Base-by-base conservation (phyloP, 2,113 vertebrate genomes). In the Esox niger region DNA sequence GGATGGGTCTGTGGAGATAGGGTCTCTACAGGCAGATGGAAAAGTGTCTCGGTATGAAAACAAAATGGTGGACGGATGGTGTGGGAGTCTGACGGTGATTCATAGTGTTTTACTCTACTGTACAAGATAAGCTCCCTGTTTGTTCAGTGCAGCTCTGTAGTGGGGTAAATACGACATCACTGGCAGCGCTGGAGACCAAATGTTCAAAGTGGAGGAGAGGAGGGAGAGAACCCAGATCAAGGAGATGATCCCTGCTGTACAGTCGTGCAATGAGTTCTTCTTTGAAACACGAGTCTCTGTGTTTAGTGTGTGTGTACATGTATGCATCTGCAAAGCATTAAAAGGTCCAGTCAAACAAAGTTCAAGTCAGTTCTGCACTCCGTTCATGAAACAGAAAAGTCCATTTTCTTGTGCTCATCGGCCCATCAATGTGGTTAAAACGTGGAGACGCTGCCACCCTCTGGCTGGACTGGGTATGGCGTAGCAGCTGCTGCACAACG, bases 391-490 rank as follows among this genome's bases (percentile, higher is more conserved):
- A n/a, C 10, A 30, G 52, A 71, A 62, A 72, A 59, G 27, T n/a
- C 55, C n/a, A 30, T 29, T 26, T 68, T 20, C 73, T 60, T 71
- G 76, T 68, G 66, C 67, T 70, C 55, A 61, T 65, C 71, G 61
- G 69, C 62, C 58, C 26, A 31, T 65, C 54, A 62, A 2, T 23
- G n/a, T n/a, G n/a, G n/a, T n/a, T n/a, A 17, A 11, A 59, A 60
- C 49, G 52, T 38, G 52, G 59, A 66, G 62, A 30, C 57, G 56
- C 65, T 74, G 75, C 78, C 75, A 68, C 66, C 73, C 35, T 62
- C 75, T 80, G 81, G 75, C 73, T 78, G 46, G 66, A 75, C 73
- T 49, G 60, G 70, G 29, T n/a, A 56, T 62, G 25, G 21, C 33
- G 46, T 56, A 43, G 30, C 27, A 62, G 59, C 68, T 38, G 60